These are phyloP conservation scores for Coreoperca whiteheadi DNA, from an alignment of 2,113 vertebrate genomes.

Conservation along the genomic window DNA sequence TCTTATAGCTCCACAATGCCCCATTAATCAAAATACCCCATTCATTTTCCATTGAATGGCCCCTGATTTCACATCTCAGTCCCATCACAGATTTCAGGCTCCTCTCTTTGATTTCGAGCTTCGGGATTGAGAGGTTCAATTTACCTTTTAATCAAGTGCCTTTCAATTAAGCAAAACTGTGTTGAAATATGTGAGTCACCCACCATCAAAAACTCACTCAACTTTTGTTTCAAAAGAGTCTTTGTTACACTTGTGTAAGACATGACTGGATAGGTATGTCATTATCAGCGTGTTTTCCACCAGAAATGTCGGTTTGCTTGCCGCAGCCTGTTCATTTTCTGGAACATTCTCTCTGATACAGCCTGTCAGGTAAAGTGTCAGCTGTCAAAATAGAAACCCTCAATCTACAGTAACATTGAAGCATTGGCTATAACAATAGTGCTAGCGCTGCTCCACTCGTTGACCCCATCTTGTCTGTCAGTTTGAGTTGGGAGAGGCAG, in stretches of 20 bases:
- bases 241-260: constrained; percentile 9
- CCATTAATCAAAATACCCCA: background rate
- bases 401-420: constrained; percentile 68
- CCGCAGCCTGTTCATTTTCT: constrained; percentile 50
- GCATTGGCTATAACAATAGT: constrained; percentile 60
- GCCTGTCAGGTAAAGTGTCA: constrained; percentile 56
- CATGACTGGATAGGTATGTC: constrained; percentile 28
- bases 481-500: constrained; percentile 35
- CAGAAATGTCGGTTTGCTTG: constrained; percentile 42
- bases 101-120: background rate
- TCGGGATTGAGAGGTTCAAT: background rate
- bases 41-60: background rate
- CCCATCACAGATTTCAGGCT: background rate
- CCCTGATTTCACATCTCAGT: background rate
- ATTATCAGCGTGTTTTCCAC: constrained; percentile 39
- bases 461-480: constrained; percentile 72
- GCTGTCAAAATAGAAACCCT: constrained; percentile 75
- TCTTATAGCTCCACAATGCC: background rate
- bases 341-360: constrained; percentile 62
- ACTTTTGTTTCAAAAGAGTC: constrained; percentile 3
- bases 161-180: constrained; percentile 11
- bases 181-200: background rate
- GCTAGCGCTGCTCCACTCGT: constrained; percentile 48
- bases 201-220: background rate
- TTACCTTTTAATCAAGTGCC: no score